phyloP scores from a whole-genome alignment of 2,888 invertebrate genomes.

The Cetonia aurata region DNA sequence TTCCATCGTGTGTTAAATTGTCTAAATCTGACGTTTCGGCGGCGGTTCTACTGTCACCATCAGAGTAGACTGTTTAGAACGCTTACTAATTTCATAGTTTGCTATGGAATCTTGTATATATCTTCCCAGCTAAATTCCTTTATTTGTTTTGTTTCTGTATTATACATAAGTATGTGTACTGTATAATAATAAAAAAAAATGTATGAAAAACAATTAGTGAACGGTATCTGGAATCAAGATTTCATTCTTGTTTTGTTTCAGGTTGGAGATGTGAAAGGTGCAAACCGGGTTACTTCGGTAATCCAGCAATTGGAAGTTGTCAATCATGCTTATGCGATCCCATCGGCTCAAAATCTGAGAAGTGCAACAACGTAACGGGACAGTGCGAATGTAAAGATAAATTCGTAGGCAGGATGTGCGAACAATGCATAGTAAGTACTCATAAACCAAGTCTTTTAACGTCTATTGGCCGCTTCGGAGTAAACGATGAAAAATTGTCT shows the following conservation, averaged over 20 bases:
- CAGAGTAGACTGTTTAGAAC: too few species aligned
- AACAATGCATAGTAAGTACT: slow-evolving; percentile 71
- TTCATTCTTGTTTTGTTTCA: slow-evolving; percentile 63
- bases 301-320: slow-evolving; percentile 75
- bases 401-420: slow-evolving; percentile 80
- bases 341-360: slow-evolving; percentile 77
- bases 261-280: slow-evolving; percentile 79
- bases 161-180: too few species aligned
- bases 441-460: too few species aligned
- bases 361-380: slow-evolving; percentile 80
- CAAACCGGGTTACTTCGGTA: slow-evolving; percentile 75
- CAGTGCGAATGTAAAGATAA: slow-evolving; percentile 81
- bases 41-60: too few species aligned
- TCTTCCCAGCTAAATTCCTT: too few species aligned
- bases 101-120: too few species aligned
- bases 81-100: too few species aligned
- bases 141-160: too few species aligned
- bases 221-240: neutral
- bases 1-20: too few species aligned
- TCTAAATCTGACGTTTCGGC: too few species aligned
- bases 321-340: slow-evolving; percentile 83
- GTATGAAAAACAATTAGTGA: too few species aligned
- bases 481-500: neutral
- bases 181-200: too few species aligned
- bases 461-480: neutral